Percentiles rank a stretch among this genome's conserved stretches.
phyloP scores from a whole-genome alignment of 2,113 vertebrate species.

The Cyanoderma ruficeps region DNA sequence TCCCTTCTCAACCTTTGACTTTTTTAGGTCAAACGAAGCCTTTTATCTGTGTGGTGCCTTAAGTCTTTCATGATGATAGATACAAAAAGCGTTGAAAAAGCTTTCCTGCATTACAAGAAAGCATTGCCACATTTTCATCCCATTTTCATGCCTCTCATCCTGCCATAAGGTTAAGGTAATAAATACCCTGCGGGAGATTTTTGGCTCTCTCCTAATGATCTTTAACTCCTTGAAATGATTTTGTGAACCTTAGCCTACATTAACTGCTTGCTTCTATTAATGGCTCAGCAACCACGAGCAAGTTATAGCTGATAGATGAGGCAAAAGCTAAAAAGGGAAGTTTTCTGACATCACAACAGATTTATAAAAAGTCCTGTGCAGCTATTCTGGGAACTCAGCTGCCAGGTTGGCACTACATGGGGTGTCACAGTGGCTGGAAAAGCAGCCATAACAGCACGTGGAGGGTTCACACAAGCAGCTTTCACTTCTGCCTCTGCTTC shows the following conservation, averaged over 20 bases:
- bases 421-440: not conserved
- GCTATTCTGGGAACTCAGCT: conserved; percentile 51
- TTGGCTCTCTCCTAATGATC: not conserved
- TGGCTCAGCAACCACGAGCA: not conserved
- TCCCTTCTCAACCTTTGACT: not conserved
- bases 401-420: conserved; percentile 8
- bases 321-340: conserved; percentile 58
- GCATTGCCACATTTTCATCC: not conserved
- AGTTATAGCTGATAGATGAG: conserved; percentile 46
- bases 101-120: not conserved
- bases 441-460: not conserved
- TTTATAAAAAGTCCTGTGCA: not conserved
- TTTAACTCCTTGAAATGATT: not conserved
- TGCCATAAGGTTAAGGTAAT: not conserved
- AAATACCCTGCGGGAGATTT: not conserved
- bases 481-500: not conserved
- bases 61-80: not conserved
- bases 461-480: not conserved
- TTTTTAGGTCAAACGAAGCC: not conserved
- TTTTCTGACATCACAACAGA: conserved; percentile 45
- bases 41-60: not conserved
- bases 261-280: conserved; percentile 24
- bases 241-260: not conserved
- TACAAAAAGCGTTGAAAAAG: not conserved
- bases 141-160: not conserved